Conservation (phyloP, 2,888 invertebrate genomes). For the Balanococcus diminutus region DNA sequence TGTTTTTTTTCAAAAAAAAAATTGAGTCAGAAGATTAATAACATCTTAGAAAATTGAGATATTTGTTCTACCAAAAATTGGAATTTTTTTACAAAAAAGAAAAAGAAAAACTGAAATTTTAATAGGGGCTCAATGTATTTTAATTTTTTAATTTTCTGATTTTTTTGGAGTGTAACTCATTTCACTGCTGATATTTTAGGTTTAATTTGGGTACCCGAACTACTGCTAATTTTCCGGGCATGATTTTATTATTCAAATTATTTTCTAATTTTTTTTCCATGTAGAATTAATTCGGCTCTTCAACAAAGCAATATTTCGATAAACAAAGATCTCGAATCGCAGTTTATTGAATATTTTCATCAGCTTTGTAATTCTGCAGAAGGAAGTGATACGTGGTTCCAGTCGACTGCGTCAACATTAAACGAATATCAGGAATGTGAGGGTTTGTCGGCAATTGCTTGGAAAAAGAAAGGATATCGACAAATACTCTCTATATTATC, state of each 20-base stretch:
- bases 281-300: not conserved
- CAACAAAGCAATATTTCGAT: not conserved
- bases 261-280: not conserved
- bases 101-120: too few relatives aligned
- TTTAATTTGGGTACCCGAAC: too few relatives aligned
- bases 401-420: slow-evolving; percentile 71
- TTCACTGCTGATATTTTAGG: too few relatives aligned
- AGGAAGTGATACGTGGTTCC: slow-evolving; percentile 70
- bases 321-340: not conserved
- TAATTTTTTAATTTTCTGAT: too few relatives aligned
- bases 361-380: slow-evolving; percentile 65
- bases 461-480: slow-evolving; percentile 75
- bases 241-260: not conserved
- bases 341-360: slow-evolving; percentile 66
- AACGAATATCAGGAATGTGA: slow-evolving; percentile 71
- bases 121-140: too few relatives aligned
- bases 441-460: slow-evolving; percentile 73
- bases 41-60: too few relatives aligned
- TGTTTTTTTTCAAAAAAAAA: too few relatives aligned
- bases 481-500: slow-evolving; percentile 72
- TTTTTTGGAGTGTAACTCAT: too few relatives aligned
- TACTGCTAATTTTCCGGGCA: too few relatives aligned
- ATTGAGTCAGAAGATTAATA: too few relatives aligned
- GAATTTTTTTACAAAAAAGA: too few relatives aligned
- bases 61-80: too few relatives aligned